A percentile compares a stretch with the other conserved stretches of the same genome.
Conservation (phyloP, 2,113 vertebrate species). For the Ailuropoda melanoleuca region DNA sequence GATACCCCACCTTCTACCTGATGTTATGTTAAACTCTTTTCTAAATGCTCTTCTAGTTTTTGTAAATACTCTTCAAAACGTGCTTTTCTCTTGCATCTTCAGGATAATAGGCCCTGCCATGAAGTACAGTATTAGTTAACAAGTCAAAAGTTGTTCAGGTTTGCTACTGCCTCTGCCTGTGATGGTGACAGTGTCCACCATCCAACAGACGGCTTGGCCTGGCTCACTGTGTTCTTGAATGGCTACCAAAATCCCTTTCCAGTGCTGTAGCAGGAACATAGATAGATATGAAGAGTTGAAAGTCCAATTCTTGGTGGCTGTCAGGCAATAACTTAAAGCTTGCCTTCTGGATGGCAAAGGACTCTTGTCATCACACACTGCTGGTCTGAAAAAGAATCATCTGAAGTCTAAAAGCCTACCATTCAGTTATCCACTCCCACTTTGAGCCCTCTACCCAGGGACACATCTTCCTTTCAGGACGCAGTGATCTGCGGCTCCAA, state of each 20-base stretch:
- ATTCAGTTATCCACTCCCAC: neutral
- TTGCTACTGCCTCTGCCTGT: neutral
- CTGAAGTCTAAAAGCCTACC: neutral
- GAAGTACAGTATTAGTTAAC: neutral
- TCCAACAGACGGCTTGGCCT: neutral
- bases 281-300: neutral
- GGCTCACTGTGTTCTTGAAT: neutral
- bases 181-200: neutral
- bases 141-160: neutral
- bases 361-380: neutral
- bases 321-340: neutral
- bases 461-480: neutral
- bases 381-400: neutral
- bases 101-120: neutral
- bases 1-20: neutral
- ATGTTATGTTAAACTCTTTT: neutral
- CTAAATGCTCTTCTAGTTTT: neutral
- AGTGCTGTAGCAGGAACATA: neutral
- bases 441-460: neutral
- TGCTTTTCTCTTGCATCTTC: neutral
- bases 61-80: neutral
- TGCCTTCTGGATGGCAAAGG: neutral
- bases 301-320: neutral
- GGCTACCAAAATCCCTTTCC: neutral
- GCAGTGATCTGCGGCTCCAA: neutral